Percentiles rank a stretch among this genome's conserved stretches.
phyloP scores from a whole-genome alignment of 2,113 vertebrate genomes.

The Cephalopterus ornatus region DNA sequence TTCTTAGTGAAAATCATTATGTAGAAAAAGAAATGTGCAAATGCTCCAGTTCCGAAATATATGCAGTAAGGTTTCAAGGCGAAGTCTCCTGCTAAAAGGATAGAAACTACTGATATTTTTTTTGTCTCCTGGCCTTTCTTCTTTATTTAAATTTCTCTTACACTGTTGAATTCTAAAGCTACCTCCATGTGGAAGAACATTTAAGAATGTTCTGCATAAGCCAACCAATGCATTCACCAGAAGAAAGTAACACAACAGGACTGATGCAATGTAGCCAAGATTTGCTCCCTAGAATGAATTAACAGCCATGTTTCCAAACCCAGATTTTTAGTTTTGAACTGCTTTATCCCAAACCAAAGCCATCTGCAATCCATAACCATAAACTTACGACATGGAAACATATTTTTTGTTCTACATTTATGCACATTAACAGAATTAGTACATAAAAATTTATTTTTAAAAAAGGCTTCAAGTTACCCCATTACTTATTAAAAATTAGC shows the following conservation, averaged over 20 bases:
- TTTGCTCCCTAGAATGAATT: not conserved
- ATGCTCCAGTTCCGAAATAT: not conserved
- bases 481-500: not conserved
- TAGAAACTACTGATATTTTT: not conserved
- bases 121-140: not conserved
- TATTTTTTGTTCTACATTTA: not conserved
- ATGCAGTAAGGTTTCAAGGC: not conserved
- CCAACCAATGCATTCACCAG: not conserved
- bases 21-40: not conserved
- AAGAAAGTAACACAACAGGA: not conserved
- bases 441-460: not conserved
- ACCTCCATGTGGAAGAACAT: not conserved
- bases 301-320: not conserved
- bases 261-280: not conserved
- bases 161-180: not conserved
- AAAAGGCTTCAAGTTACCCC: not conserved
- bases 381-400: not conserved
- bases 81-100: not conserved
- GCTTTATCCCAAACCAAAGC: slow-evolving; percentile 14
- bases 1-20: not conserved
- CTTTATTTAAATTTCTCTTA: not conserved
- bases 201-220: not conserved
- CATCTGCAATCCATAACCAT: slow-evolving; percentile 4
- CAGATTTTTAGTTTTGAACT: not conserved
- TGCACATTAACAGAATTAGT: not conserved